Percentiles rank a stretch among this genome's conserved stretches.
Evolutionary conservation across 2,797 vertebrate species (phyloP).

Genomic region (Buceros bicornis): DNA sequence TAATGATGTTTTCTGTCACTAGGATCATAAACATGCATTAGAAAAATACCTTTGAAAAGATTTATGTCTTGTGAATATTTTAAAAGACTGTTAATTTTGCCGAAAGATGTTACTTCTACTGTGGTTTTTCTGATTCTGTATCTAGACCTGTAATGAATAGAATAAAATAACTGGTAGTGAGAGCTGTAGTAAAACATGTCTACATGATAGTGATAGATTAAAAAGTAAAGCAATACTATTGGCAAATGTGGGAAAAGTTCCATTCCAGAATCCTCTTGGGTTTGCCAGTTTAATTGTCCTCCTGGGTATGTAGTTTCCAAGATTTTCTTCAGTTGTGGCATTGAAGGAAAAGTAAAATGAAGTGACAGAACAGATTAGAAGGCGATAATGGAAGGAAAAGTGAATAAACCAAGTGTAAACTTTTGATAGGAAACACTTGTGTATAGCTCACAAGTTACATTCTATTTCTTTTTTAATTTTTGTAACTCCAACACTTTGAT

Average conservation of each 20-base stretch:
- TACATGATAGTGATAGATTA: slow-evolving; percentile 16
- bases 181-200: slow-evolving; percentile 13
- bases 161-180: slow-evolving; percentile 24
- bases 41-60: slow-evolving; percentile 38
- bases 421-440: slow-evolving; percentile 62
- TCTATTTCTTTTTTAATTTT: neutral
- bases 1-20: neutral
- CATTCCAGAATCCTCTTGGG: slow-evolving; percentile 39
- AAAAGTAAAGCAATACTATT: slow-evolving; percentile 1
- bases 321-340: slow-evolving; percentile 74
- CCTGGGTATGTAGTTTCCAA: slow-evolving; percentile 57
- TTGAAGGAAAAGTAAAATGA: slow-evolving; percentile 78
- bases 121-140: slow-evolving; percentile 25
- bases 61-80: neutral
- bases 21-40: neutral
- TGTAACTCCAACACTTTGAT: slow-evolving; percentile 21
- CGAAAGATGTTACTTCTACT: neutral
- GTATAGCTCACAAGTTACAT: slow-evolving; percentile 19
- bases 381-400: slow-evolving; percentile 70
- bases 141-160: slow-evolving; percentile 32
- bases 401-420: slow-evolving; percentile 75
- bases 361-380: slow-evolving; percentile 74
- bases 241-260: slow-evolving; percentile 50
- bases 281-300: slow-evolving; percentile 71
- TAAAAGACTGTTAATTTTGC: slow-evolving; percentile 14